These are phyloP conservation scores for Lichenostomus cassidix DNA, from an alignment of 2,113 vertebrate genomes.

Conservation along the genomic window DNA sequence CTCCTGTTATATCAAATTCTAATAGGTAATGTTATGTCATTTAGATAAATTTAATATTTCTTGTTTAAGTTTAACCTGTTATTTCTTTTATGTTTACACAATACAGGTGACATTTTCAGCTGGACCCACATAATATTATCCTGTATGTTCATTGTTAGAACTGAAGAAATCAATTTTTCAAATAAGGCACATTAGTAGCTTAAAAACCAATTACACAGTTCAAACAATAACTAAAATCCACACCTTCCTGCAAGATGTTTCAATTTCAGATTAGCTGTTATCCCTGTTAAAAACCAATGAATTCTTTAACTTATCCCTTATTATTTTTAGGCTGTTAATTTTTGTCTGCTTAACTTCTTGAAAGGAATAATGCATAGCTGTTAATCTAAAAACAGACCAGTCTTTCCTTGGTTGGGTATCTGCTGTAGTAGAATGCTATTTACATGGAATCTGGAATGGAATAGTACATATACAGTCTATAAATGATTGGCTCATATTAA, in stretches of 20 bases:
- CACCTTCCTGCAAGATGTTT: not conserved
- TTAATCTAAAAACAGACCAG: not conserved
- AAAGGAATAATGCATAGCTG: not conserved
- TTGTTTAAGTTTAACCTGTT: not conserved
- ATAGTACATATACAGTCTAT: not conserved
- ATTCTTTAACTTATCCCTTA: not conserved
- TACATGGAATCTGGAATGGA: not conserved
- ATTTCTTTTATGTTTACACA: not conserved
- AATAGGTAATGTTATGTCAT: not conserved
- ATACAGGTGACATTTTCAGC: not conserved
- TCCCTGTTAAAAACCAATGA: not conserved
- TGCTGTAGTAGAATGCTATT: not conserved
- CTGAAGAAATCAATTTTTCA: not conserved
- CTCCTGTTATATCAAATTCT: not conserved
- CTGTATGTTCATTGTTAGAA: not conserved
- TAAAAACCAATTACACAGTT: not conserved
- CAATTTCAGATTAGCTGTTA: not conserved
- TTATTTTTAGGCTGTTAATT: not conserved
- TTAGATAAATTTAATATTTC: not conserved
- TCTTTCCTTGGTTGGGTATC: not conserved
- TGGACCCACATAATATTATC: not conserved
- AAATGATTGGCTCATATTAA: not conserved
- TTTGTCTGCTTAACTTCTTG: not conserved
- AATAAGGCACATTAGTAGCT: not conserved
- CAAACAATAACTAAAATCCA: not conserved